Conservation (phyloP, 2,113 vertebrate species). For the Malurus elegans region DNA sequence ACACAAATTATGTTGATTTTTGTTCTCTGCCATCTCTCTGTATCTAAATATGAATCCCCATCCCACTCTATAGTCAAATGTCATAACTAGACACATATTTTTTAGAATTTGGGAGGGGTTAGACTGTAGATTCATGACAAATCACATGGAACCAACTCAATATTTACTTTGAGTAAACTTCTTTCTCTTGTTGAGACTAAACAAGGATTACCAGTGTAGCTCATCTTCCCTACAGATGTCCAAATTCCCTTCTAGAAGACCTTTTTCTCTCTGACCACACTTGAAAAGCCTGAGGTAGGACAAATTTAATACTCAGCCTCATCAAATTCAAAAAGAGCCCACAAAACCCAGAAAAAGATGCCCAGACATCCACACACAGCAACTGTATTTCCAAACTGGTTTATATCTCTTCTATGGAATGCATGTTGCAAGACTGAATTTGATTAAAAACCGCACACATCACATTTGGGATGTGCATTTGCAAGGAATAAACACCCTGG, state of each 20-base stretch:
- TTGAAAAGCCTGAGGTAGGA: neutral
- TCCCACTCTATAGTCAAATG: neutral
- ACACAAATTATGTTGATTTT: neutral
- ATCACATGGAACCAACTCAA: neutral
- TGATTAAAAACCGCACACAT: neutral
- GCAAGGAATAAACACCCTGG: neutral
- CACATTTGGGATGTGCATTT: neutral
- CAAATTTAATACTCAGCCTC: neutral
- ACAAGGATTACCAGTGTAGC: neutral
- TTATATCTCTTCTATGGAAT: neutral
- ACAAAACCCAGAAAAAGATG: rapidly evolving
- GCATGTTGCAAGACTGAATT: neutral
- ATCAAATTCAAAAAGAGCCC: neutral
- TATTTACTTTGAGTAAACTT: neutral
- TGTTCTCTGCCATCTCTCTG: neutral
- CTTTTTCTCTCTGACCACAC: neutral
- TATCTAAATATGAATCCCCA: neutral
- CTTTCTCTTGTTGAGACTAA: neutral
- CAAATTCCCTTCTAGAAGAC: neutral
- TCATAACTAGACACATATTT: neutral
- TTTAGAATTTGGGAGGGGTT: rapidly evolving
- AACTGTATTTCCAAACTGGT: neutral
- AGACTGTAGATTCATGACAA: neutral
- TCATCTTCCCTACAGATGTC: neutral
- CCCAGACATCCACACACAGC: neutral